These are phyloP conservation scores for Onychostruthus taczanowskii DNA, from an alignment of 2,113 vertebrate genomes.

Conservation along the genomic window DNA sequence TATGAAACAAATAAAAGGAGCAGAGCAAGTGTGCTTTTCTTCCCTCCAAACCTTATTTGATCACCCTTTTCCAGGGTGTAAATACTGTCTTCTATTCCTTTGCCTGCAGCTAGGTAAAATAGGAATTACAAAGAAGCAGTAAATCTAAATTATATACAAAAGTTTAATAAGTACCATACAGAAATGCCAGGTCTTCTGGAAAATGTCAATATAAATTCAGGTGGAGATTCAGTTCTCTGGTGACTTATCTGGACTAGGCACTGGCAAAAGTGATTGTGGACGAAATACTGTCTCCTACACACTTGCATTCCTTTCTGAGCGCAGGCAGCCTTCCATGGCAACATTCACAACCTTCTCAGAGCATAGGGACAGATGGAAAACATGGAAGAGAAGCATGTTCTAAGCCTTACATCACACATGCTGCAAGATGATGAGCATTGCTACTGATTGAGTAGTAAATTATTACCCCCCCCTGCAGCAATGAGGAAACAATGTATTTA, in stretches of 20 bases:
- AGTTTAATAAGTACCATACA: background rate
- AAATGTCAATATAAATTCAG: background rate
- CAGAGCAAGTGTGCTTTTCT: background rate
- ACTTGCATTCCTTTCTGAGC: background rate
- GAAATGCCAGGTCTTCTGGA: background rate
- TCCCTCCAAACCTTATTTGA: background rate
- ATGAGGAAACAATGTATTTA: conserved; percentile 10
- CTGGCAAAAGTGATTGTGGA: background rate
- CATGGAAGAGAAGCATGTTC: background rate
- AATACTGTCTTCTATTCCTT: background rate
- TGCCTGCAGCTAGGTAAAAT: background rate
- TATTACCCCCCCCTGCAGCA: conserved; percentile 32
- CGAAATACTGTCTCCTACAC: background rate
- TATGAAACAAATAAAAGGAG: background rate
- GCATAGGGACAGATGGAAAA: background rate
- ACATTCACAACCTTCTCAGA: background rate
- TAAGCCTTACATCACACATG: background rate
- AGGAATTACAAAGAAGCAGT: background rate
- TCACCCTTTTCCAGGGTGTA: background rate
- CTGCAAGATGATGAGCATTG: background rate
- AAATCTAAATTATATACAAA: background rate
- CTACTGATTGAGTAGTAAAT: conserved; percentile 1
- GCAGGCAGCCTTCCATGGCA: background rate
- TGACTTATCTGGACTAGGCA: background rate
- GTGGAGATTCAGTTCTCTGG: background rate